Percentiles rank a stretch among this genome's conserved stretches.
Conservation (phyloP, 2,113 vertebrate genomes). For the Herpailurus yagouaroundi region DNA sequence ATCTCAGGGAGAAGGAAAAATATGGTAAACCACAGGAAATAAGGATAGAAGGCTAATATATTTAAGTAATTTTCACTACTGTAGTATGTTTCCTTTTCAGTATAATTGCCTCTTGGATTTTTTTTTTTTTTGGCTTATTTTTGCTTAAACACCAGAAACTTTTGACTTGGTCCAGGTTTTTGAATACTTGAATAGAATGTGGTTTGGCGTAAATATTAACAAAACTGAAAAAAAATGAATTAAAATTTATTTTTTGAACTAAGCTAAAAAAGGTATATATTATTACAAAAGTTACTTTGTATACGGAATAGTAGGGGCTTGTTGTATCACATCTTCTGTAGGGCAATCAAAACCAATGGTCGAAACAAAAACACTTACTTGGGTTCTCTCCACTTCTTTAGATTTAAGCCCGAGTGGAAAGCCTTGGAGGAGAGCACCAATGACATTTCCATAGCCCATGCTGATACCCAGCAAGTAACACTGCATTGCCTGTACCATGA, state of each 20-base stretch:
- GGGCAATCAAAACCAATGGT: neutral
- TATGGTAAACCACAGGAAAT: constrained; percentile 58
- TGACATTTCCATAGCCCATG: neutral
- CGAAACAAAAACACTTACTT: neutral
- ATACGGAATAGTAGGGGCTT: neutral
- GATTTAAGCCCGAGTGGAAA: neutral
- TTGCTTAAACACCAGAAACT: constrained; percentile 56
- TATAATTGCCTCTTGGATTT: neutral
- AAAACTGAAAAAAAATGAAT: constrained; percentile 37
- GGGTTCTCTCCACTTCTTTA: neutral
- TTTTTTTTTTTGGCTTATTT: neutral
- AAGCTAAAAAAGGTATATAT: neutral
- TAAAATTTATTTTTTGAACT: constrained; percentile 59
- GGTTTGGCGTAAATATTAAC: constrained; percentile 6
- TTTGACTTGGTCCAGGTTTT: constrained; percentile 9
- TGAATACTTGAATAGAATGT: constrained; percentile 52
- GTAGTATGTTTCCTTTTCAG: constrained; percentile 61
- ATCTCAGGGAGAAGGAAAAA: neutral
- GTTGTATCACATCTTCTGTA: neutral
- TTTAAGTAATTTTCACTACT: constrained; percentile 51
- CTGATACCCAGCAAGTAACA: neutral
- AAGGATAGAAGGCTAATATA: constrained; percentile 49
- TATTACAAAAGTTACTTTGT: constrained; percentile 1
- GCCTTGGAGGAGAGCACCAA: neutral
- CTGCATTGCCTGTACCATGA: fast-evolving